Evolutionary conservation across 1,140 invertebrate species (phyloP), one percentile per base, ranked within the genome.

Genomic region (Cyclina sinensis): DNA sequence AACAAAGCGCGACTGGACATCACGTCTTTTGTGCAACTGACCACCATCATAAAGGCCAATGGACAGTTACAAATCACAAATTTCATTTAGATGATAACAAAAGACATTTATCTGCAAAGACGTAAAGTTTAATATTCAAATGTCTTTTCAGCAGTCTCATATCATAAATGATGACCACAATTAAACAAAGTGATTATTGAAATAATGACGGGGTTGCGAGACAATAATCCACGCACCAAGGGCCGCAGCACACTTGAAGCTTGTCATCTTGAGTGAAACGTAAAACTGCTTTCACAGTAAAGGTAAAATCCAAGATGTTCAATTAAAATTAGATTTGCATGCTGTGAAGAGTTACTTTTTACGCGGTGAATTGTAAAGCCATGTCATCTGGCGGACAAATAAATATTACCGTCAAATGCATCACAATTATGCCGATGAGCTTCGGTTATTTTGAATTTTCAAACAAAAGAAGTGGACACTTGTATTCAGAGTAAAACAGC

Each of bases 51-150:
- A 87, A 86, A 78, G 73, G 62, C 74, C 68, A 37, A 37, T 16
- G 35, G 85, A 87, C 73, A 78, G 85, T 80, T 48, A 87, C 85
- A 87, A 87, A 87, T 87, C 70, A 87, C 85, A 87, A 78, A 80
- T 87, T 87, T 87, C 85, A 79, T 87, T 78, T 87, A 46, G 73
- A 11, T 57, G 74, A 87, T 78, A 87, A 87, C 85, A 87, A 87
- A 87, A 87, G 85, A 87, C 85, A 79, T 87, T 87, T 87, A 87
- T 87, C 85, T 87, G 74, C 74, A 79, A 80, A 80, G 70, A 87
- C 73, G 85, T 87, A 87, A 87, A 87, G 85, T 87, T 87, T 87
- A 87, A 87, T 87, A 87, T 87, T 87, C 85, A 87, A 87, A 87
- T 78, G 85, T 80, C 85, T 87, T 80, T 78, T 78, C 59, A 78